Evolutionary conservation across 2,113 vertebrate species (phyloP).

Genomic region (Alexandromys fortis): DNA sequence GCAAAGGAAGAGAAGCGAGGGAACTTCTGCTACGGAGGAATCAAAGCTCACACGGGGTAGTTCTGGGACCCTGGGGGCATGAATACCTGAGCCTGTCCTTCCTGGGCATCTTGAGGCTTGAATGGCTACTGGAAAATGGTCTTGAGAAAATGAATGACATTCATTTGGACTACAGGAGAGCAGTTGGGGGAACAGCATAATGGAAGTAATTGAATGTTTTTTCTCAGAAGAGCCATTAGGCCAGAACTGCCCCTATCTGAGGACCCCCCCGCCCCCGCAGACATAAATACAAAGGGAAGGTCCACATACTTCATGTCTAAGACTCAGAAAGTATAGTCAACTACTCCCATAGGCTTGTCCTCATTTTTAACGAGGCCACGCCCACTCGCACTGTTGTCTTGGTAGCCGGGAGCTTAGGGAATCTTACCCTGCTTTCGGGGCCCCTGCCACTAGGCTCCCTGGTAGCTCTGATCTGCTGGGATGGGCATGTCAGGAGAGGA

Average conservation of each 20-base stretch:
- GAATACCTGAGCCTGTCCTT: not conserved
- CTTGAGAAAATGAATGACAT: not conserved
- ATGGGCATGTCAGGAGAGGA: accelerated
- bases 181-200: not conserved
- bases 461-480: not conserved
- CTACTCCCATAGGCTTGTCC: not conserved
- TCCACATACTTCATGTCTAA: accelerated
- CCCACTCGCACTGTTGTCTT: not conserved
- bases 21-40: not conserved
- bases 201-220: not conserved
- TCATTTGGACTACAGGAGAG: not conserved
- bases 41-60: not conserved
- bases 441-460: not conserved
- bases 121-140: not conserved
- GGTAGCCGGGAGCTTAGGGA: not conserved
- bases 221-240: not conserved
- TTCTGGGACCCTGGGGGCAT: not conserved
- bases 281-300: not conserved
- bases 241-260: not conserved
- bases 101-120: not conserved
- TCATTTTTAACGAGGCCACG: not conserved
- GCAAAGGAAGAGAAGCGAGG: not conserved
- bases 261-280: not conserved
- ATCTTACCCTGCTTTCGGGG: accelerated
- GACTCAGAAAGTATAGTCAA: not conserved